Conservation (phyloP, 2,888 invertebrate genomes). For the Tenthredo mesomela region DNA sequence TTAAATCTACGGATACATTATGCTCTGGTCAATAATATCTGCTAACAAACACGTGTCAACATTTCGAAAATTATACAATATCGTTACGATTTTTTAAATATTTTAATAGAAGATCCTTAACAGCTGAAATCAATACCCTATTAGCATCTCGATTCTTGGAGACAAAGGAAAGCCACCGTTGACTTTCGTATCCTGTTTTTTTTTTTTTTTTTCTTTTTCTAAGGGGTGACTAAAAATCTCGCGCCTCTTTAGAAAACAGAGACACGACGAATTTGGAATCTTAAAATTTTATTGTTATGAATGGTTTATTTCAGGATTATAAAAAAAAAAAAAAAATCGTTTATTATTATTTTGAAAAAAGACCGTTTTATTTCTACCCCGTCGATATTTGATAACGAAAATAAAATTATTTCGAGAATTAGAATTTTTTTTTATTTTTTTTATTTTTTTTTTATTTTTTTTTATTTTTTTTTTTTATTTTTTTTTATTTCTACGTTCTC, state of each 20-base stretch:
- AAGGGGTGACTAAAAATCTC: background rate
- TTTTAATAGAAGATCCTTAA: constrained; percentile 15
- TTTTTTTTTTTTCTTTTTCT: background rate
- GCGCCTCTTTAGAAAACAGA: background rate
- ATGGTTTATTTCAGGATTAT: background rate
- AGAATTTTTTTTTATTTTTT: background rate
- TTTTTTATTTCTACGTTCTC: no score
- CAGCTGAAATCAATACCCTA: background rate
- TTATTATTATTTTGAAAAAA: background rate
- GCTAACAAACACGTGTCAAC: background rate
- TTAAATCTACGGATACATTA: background rate
- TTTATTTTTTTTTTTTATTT: no score
- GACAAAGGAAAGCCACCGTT: background rate
- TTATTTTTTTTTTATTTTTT: no score
- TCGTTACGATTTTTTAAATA: background rate
- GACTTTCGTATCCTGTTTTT: background rate
- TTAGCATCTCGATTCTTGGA: background rate
- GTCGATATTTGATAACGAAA: background rate
- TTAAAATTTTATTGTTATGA: background rate
- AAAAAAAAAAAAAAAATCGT: background rate
- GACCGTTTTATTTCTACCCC: background rate
- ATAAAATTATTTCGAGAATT: background rate
- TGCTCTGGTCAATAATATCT: background rate
- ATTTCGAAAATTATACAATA: background rate
- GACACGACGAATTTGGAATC: background rate